These are phyloP conservation scores for Chaenogobius annularis DNA, from an alignment of 2,113 vertebrate species.

Conservation along the genomic window DNA sequence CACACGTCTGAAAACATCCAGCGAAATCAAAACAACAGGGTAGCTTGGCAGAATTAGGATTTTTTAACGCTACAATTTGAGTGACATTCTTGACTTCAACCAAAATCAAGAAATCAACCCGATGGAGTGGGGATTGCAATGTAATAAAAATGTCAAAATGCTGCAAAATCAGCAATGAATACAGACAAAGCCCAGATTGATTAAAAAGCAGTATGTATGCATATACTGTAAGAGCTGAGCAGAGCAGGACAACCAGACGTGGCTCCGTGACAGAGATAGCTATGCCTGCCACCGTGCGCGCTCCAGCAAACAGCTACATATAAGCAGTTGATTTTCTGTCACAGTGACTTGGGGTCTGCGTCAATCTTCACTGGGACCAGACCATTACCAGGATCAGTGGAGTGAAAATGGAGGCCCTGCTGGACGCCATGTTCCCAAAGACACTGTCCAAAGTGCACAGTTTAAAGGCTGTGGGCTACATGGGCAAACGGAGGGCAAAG, in stretches of 20 bases:
- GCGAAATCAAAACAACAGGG: background rate
- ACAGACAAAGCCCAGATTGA: constrained; percentile 4
- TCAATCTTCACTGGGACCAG: constrained; percentile 59
- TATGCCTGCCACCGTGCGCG: constrained; percentile 35
- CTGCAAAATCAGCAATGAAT: constrained; percentile 19
- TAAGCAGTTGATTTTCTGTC: constrained; percentile 74
- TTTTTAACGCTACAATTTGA: background rate
- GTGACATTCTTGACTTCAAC: background rate
- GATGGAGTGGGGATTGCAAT: constrained; percentile 21
- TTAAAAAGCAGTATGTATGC: background rate
- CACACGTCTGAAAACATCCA: background rate
- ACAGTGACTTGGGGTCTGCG: constrained; percentile 51
- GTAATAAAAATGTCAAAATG: constrained; percentile 23
- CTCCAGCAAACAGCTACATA: constrained; percentile 67
- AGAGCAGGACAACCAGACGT: constrained; percentile 21
- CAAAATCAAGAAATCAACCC: constrained; percentile 10
- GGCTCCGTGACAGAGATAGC: constrained; percentile 17
- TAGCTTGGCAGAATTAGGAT: background rate
- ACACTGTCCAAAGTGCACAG: constrained; percentile 11
- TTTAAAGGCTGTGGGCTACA: background rate
- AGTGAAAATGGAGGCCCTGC: constrained; percentile 59
- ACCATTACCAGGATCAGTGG: constrained; percentile 64
- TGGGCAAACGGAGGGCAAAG: background rate
- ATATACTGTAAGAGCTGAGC: background rate
- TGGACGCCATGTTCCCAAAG: constrained; percentile 45